These are phyloP conservation scores for Enteromius thamalakanensis DNA, from an alignment of 2,797 vertebrate genomes.

Conservation along the genomic window DNA sequence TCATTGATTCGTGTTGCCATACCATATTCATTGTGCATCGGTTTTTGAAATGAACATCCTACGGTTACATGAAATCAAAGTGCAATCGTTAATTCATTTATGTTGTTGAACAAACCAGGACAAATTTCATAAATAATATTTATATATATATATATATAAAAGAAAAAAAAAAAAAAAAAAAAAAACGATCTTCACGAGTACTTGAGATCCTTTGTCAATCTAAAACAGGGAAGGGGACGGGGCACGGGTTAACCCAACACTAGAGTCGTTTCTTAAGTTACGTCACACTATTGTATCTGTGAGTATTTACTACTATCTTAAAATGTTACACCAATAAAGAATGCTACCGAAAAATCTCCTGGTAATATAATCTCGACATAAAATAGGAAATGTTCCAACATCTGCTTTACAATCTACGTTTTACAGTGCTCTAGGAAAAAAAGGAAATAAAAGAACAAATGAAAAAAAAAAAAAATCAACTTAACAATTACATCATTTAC, in stretches of 20 bases:
- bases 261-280: slow-evolving; percentile 60
- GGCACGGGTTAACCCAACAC: slow-evolving; percentile 21
- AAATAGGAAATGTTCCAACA: slow-evolving; percentile 64
- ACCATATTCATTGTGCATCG: slow-evolving; percentile 59
- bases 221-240: slow-evolving; percentile 40
- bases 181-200: slow-evolving; percentile 60
- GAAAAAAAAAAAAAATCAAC: slow-evolving; percentile 61
- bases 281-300: slow-evolving; percentile 66
- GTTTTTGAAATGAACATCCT: slow-evolving; percentile 64
- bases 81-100: slow-evolving; percentile 72
- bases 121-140: slow-evolving; percentile 65
- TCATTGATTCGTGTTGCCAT: slow-evolving; percentile 40
- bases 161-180: no score
- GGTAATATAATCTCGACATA: slow-evolving; percentile 66
- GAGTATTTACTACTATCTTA: slow-evolving; percentile 55
- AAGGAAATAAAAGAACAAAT: slow-evolving; percentile 46
- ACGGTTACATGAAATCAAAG: slow-evolving; percentile 67
- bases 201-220: slow-evolving; percentile 69
- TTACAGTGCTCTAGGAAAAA: slow-evolving; percentile 67
- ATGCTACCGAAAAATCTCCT: slow-evolving; percentile 78
- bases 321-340: slow-evolving; percentile 58
- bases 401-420: slow-evolving; percentile 69
- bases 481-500: slow-evolving; percentile 77
- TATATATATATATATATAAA: background rate
- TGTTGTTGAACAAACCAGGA: slow-evolving; percentile 68